These are phyloP conservation scores for Pseudochirops corinnae DNA, from an alignment of 2,797 vertebrate genomes.

Conservation along the genomic window DNA sequence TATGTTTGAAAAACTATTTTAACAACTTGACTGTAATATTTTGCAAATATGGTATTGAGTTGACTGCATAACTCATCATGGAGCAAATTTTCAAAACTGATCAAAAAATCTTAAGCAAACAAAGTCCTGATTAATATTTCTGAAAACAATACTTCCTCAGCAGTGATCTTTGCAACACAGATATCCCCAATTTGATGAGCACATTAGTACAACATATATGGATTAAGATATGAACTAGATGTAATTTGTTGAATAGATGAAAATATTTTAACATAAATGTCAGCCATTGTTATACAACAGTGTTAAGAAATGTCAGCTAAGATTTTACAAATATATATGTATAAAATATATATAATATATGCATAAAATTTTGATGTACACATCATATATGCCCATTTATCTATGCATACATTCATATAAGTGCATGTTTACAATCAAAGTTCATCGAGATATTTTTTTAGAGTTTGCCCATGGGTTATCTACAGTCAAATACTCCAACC, in stretches of 20 bases:
- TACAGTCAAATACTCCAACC: background rate
- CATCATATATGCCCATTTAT: background rate
- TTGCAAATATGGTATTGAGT: too few relatives aligned
- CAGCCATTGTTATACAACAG: slow-evolving; percentile 31
- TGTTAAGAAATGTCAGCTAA: slow-evolving; percentile 25
- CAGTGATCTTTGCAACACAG: background rate
- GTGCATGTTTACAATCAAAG: slow-evolving; percentile 16
- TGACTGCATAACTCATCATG: too few relatives aligned
- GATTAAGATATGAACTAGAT: slow-evolving; percentile 27
- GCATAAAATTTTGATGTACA: too few relatives aligned
- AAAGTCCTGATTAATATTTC: background rate
- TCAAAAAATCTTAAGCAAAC: too few relatives aligned
- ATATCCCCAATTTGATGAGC: slow-evolving; percentile 43
- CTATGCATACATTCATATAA: slow-evolving; percentile 11
- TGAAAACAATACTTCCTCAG: slow-evolving; percentile 22
- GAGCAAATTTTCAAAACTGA: too few relatives aligned
- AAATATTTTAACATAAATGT: slow-evolving; percentile 36
- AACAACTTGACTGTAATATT: too few relatives aligned
- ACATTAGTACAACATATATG: slow-evolving; percentile 33
- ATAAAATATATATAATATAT: too few relatives aligned
- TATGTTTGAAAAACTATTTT: too few relatives aligned
- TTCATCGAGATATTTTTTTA: slow-evolving; percentile 5
- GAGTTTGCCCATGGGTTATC: too few relatives aligned
- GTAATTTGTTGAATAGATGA: too few relatives aligned
- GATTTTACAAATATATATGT: background rate